Evolutionary conservation across 2,888 invertebrate genomes (phyloP).

Genomic region (Carterocephalus palaemon): DNA sequence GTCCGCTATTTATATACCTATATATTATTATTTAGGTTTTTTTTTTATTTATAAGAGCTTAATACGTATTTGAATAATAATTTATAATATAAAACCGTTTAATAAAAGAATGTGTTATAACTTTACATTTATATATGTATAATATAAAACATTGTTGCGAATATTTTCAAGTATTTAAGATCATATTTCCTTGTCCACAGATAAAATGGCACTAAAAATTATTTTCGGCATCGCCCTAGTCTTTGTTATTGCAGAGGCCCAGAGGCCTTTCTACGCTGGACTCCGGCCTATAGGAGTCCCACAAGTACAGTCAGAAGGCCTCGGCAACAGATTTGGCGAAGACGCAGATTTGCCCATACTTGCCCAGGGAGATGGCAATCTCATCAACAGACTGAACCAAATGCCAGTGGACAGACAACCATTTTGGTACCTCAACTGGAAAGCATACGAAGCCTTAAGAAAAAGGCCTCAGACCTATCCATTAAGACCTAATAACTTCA

Average conservation of each 20-base stretch:
- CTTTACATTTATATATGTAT: no score
- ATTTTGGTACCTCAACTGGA: constrained; percentile 83
- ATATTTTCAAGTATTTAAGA: no score
- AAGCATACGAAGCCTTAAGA: constrained; percentile 78
- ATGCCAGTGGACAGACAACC: constrained; percentile 81
- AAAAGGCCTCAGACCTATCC: constrained; percentile 54
- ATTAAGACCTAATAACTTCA: constrained; percentile 46
- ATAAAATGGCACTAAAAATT: constrained; percentile 47
- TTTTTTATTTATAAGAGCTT: no score
- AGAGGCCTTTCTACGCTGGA: constrained; percentile 83
- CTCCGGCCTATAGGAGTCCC: constrained; percentile 79
- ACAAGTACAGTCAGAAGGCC: constrained; percentile 55
- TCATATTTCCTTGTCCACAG: constrained; percentile 29
- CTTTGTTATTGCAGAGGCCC: constrained; percentile 57
- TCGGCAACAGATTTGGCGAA: constrained; percentile 76
- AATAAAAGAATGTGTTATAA: no score
- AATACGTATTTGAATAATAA: no score
- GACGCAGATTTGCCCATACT: constrained; percentile 74
- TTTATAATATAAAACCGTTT: no score
- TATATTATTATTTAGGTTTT: no score
- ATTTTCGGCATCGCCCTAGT: constrained; percentile 42
- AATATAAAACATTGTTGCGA: no score
- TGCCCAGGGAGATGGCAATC: constrained; percentile 76
- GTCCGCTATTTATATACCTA: no score
- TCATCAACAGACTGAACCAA: constrained; percentile 76